These are phyloP conservation scores for Sceliomorpha sp. DNA, from an alignment of 2,888 invertebrate species.

Conservation along the genomic window DNA sequence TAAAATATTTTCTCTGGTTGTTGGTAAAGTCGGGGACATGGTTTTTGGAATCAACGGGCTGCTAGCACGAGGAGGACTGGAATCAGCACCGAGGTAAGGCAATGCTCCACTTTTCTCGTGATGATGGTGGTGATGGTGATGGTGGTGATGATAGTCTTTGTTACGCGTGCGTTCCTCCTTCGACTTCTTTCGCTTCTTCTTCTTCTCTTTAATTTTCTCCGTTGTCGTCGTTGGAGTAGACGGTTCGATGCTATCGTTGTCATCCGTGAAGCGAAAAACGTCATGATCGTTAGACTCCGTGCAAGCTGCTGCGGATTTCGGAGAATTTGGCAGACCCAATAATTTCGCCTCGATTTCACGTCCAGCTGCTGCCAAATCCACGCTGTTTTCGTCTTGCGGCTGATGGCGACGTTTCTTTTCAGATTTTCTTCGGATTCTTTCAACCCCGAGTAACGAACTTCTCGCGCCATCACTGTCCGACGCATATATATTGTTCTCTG, in stretches of 20 bases:
- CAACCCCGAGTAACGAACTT: conserved; percentile 80
- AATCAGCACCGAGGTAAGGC: conserved; percentile 81
- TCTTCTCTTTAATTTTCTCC: conserved; percentile 86
- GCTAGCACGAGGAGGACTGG: conserved; percentile 83
- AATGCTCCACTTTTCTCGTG: conserved; percentile 68
- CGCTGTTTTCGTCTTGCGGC: conserved; percentile 87
- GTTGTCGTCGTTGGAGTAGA: conserved; percentile 75
- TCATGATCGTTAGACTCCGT: conserved; percentile 82
- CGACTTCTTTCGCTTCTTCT: conserved; percentile 91
- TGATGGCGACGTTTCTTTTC: conserved; percentile 75
- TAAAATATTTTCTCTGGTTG: conserved; percentile 71
- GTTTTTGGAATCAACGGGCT: conserved; percentile 72
- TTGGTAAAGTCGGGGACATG: conserved; percentile 70
- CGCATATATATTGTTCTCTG: conserved; percentile 77
- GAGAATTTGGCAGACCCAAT: conserved; percentile 84
- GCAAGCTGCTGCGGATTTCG: conserved; percentile 81
- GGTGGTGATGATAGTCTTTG: conserved; percentile 86
- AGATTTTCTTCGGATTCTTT: conserved; percentile 70
- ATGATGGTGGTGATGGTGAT: conserved; percentile 79
- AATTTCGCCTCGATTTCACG: conserved; percentile 91
- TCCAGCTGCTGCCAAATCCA: conserved; percentile 90
- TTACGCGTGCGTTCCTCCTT: conserved; percentile 88
- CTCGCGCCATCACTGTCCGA: conserved; percentile 82
- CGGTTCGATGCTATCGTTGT: conserved; percentile 82
- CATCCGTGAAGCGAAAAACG: conserved; percentile 84